A percentile compares a stretch with the other conserved stretches of the same genome.
phyloP scores from a whole-genome alignment of 2,113 vertebrate species.

The Percina caprodes region DNA sequence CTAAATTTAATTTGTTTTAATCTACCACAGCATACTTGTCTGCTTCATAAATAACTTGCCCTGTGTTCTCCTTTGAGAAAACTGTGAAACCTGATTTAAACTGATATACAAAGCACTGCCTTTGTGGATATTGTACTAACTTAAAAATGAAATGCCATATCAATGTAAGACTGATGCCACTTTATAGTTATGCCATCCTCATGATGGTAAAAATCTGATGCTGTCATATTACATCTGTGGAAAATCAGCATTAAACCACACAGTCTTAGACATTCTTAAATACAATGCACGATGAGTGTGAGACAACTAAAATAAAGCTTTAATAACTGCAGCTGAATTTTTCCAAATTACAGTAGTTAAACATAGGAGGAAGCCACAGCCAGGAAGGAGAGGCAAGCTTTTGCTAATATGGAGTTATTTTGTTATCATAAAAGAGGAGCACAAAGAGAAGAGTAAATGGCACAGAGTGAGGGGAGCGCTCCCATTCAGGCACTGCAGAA shows the following conservation, averaged over 20 bases:
- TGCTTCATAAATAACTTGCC: too few species aligned
- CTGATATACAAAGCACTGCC: too few species aligned
- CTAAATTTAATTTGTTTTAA: too few species aligned
- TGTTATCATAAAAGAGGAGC: conserved; percentile 35
- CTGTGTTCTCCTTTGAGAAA: too few species aligned
- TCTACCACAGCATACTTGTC: too few species aligned
- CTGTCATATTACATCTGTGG: conserved; percentile 7
- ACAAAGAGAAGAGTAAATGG: conserved; percentile 64
- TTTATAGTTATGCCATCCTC: neutral
- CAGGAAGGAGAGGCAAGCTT: conserved; percentile 13
- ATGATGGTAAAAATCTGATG: conserved; percentile 10
- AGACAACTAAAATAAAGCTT: conserved; percentile 23
- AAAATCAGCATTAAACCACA: conserved; percentile 17
- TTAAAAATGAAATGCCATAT: too few species aligned
- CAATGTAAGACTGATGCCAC: neutral
- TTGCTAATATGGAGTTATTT: conserved; percentile 38
- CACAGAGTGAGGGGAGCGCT: conserved; percentile 62
- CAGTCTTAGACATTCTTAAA: conserved; percentile 7
- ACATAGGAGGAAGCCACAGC: neutral
- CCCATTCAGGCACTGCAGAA: conserved; percentile 67
- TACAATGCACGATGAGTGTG: neutral
- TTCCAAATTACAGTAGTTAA: conserved; percentile 15
- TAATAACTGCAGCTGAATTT: conserved; percentile 5
- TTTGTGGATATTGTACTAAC: too few species aligned
- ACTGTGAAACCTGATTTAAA: too few species aligned